Evolutionary conservation across 2,888 invertebrate species (phyloP).

Genomic region (Stenurella melanura): DNA sequence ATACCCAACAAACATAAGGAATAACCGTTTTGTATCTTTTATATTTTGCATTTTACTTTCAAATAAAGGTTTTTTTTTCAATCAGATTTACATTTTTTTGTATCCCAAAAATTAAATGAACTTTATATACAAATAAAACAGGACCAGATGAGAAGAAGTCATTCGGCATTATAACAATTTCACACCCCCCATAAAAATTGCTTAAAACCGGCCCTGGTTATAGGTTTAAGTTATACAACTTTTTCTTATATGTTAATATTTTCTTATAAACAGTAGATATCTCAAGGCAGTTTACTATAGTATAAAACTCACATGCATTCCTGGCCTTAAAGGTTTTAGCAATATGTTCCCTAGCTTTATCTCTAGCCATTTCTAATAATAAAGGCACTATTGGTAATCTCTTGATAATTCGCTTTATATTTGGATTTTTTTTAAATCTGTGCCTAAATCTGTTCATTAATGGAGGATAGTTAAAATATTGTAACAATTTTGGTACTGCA

Average conservation of each 20-base stretch:
- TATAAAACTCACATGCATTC: constrained; percentile 56
- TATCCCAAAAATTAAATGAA: too few species aligned
- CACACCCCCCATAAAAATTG: too few species aligned
- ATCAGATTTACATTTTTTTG: too few species aligned
- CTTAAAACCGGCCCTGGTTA: too few species aligned
- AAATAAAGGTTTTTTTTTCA: too few species aligned
- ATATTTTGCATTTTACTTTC: too few species aligned
- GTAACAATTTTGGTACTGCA: constrained; percentile 21
- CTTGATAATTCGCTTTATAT: neutral
- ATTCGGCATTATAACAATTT: too few species aligned
- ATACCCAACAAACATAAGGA: too few species aligned
- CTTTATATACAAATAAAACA: too few species aligned
- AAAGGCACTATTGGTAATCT: constrained; percentile 54
- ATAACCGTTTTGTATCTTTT: too few species aligned
- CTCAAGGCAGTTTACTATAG: constrained; percentile 53
- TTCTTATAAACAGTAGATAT: constrained; percentile 57
- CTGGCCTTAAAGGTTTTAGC: constrained; percentile 49
- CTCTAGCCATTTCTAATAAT: constrained; percentile 61
- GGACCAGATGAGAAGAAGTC: too few species aligned
- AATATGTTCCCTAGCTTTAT: constrained; percentile 57
- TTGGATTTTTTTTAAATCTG: constrained; percentile 34
- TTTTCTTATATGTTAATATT: constrained; percentile 59
- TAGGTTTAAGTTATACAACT: constrained; percentile 56
- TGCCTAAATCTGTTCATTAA: constrained; percentile 25
- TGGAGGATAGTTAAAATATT: constrained; percentile 43